Evolutionary conservation across 2,888 invertebrate genomes (phyloP).

Genomic region (Homarus gammarus): DNA sequence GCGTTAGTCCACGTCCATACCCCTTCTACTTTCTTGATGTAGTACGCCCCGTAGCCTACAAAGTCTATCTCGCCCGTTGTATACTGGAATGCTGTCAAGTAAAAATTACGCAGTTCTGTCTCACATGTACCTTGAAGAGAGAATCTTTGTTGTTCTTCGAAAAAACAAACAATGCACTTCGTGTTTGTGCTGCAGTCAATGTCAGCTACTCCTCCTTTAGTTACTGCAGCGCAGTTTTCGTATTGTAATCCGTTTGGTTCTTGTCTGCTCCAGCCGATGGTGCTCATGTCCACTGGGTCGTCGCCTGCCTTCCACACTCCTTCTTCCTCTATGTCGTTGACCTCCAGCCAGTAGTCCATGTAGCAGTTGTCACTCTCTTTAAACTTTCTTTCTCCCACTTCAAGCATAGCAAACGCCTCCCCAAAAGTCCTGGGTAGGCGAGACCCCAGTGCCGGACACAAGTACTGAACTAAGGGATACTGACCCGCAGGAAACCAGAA

Average conservation of each 20-base stretch:
- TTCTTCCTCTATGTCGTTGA: slow-evolving; percentile 56
- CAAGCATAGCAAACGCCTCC: slow-evolving; percentile 33
- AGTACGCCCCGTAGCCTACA: slow-evolving; percentile 69
- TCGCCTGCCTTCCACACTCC: slow-evolving; percentile 55
- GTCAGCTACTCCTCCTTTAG: slow-evolving; percentile 40
- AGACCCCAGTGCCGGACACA: slow-evolving; percentile 69
- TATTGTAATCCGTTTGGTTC: slow-evolving; percentile 72
- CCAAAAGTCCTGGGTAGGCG: slow-evolving; percentile 16
- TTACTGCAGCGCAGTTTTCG: slow-evolving; percentile 69
- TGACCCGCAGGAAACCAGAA: slow-evolving; percentile 65
- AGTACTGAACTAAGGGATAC: slow-evolving; percentile 41
- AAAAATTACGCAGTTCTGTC: slow-evolving; percentile 65
- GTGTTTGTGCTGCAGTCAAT: slow-evolving; percentile 64
- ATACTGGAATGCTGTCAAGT: slow-evolving; percentile 62
- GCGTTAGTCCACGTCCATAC: slow-evolving; percentile 62
- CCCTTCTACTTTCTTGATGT: slow-evolving; percentile 42
- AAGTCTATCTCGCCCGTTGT: slow-evolving; percentile 49
- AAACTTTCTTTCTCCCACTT: too few relatives aligned
- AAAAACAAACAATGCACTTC: slow-evolving; percentile 60
- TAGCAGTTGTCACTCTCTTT: too few relatives aligned
- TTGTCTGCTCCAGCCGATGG: slow-evolving; percentile 45
- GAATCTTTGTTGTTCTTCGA: slow-evolving; percentile 50
- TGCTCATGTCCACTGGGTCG: neutral
- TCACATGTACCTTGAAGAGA: slow-evolving; percentile 71
- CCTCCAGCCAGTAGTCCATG: slow-evolving; percentile 35